These are phyloP conservation scores for Lycocerus yunnanus DNA, from an alignment of 2,888 invertebrate genomes.

Conservation along the genomic window DNA sequence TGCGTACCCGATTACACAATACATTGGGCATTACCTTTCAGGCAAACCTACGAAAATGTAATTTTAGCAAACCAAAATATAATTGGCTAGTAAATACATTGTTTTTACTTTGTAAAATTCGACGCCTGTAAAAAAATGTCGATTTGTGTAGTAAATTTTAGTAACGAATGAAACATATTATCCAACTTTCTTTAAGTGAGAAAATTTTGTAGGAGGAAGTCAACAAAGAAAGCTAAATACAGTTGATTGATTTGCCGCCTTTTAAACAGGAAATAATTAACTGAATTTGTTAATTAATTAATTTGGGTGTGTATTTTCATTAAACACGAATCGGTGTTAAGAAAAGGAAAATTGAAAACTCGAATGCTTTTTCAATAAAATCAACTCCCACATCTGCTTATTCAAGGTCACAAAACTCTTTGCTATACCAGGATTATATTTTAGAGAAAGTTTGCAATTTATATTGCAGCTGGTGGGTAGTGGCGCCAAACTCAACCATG, in stretches of 20 bases:
- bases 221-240: not conserved
- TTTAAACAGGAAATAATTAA: not conserved
- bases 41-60: not conserved
- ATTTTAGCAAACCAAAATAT: not conserved
- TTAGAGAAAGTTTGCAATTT: not conserved
- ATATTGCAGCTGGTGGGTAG: not conserved
- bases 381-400: not conserved
- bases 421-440: not conserved
- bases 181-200: not conserved
- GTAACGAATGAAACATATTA: no score
- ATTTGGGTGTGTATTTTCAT: not conserved
- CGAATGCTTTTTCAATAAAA: no score
- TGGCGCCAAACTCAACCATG: not conserved
- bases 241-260: not conserved
- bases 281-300: not conserved
- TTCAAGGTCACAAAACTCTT: not conserved
- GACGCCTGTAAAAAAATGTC: not conserved
- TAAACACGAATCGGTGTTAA: not conserved
- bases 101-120: not conserved
- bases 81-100: not conserved
- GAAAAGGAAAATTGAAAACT: not conserved
- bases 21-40: not conserved
- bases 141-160: no score
- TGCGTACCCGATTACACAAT: not conserved
- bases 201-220: not conserved